Base-by-base conservation (phyloP, 64 coral and sea anemone species). In the Orbicella faveolata region DNA sequence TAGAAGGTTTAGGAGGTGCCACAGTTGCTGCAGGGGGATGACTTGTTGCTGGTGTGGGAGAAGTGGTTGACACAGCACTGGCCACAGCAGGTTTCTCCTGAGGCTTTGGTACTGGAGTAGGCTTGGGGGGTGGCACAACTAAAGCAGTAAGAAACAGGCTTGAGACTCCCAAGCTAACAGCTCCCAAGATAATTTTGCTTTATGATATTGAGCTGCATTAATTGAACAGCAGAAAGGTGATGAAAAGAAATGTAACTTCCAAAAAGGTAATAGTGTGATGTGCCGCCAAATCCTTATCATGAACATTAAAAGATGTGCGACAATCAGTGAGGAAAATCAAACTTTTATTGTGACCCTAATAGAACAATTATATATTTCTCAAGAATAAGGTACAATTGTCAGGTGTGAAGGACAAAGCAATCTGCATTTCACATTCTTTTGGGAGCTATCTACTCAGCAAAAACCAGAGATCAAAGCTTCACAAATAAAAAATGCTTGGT, bases 1-100 rank as follows among this genome's bases (percentile, higher is more conserved):
- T 84, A 76, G 52, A 62, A 33, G 90, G 81, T 48, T 85, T 77
- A 54, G 81, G 61, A 12, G 90, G 82, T 77, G 63, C 90, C 59
- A 26, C 30, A 88, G 21, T 75, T 14, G 23, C 73, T 2, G 2
- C 52, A 2, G 34, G 33, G 33, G 36, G 48, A n/a, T 37, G 13
- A n/a, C 34, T 88, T 55, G 70, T 77, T 75, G 61, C 87, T 77
- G 87, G 53, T 85, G 82, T 85, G 8, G 82, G 39, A 30, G 63
- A 4, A 14, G 82, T 85, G 63, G 82, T 85, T 64, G 82, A 72
- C 62, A 85, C 36, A 67, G 35, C 34, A 72, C 39, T 85, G 39
- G 23, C 2, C 10, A 73, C 36, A 52, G 39, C 82, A 62, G 52
- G 75, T 88, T 88, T 88, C 62, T 78, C 87, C 34, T 88, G 87